Percentiles rank a stretch among this genome's conserved stretches.
phyloP scores from a whole-genome alignment of 2,113 vertebrate species.

The Archilochus colubris region DNA sequence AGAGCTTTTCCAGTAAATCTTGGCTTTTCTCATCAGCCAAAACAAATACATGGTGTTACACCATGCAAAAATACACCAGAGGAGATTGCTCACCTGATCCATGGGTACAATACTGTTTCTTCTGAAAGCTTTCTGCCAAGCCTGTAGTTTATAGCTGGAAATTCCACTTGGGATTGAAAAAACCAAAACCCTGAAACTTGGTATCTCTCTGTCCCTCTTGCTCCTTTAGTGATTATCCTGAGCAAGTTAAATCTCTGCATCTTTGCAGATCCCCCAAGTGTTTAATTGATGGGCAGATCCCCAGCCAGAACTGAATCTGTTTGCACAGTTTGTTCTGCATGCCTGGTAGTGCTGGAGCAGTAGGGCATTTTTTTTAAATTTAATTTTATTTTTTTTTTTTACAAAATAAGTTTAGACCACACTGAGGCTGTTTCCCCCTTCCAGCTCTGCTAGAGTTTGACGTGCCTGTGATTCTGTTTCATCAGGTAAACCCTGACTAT shows the following conservation, averaged over 20 bases:
- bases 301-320: fast-evolving
- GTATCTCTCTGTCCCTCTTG: neutral
- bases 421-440: constrained; percentile 68
- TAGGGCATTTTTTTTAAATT: neutral
- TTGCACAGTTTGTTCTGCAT: neutral
- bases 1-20: constrained; percentile 31
- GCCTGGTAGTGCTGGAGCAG: neutral
- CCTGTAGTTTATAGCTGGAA: neutral
- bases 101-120: neutral
- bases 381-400: no score
- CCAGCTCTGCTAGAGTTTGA: constrained; percentile 70
- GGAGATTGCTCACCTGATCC: neutral
- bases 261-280: neutral
- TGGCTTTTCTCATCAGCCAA: neutral
- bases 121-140: neutral
- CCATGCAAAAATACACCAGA: neutral
- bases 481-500: constrained; percentile 94
- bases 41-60: neutral
- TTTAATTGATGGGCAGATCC: neutral
- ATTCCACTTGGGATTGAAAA: neutral
- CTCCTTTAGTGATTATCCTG: neutral
- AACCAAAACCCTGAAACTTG: neutral
- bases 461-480: constrained; percentile 81
- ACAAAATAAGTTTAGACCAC: neutral
- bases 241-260: fast-evolving